Conservation (phyloP, 2,113 vertebrate species). For the Burhinus bistriatus region DNA sequence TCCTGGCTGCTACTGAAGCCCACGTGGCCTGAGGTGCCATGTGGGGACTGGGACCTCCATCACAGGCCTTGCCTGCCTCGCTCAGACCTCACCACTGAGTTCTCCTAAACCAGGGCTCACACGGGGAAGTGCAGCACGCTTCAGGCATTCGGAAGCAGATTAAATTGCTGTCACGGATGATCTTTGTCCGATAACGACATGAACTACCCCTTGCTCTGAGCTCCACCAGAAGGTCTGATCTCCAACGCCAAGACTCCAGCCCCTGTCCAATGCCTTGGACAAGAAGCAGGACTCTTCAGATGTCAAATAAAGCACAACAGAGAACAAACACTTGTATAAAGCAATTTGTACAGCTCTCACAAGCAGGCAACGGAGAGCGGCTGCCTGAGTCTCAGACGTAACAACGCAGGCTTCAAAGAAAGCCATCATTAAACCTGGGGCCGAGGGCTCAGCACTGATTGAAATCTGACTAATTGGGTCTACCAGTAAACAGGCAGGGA, state of each 20-base stretch:
- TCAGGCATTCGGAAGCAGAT: rapidly evolving
- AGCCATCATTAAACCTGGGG: neutral
- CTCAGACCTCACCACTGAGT: neutral
- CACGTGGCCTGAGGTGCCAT: neutral
- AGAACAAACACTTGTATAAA: neutral
- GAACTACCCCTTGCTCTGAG: rapidly evolving
- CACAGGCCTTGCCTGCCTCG: rapidly evolving
- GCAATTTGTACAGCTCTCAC: neutral
- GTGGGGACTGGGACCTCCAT: neutral
- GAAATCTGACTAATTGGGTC: constrained; percentile 2
- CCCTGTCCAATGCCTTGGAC: rapidly evolving
- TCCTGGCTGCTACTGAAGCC: neutral
- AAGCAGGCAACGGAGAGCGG: neutral
- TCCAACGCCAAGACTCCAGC: rapidly evolving
- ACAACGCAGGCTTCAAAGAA: neutral
- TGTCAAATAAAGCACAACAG: neutral
- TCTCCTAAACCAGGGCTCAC: no score
- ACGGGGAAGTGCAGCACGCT: rapidly evolving
- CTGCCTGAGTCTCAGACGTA: neutral
- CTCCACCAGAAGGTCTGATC: rapidly evolving
- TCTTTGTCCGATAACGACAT: rapidly evolving
- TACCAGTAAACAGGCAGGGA: neutral
- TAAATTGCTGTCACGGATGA: rapidly evolving
- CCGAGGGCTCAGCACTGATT: neutral
- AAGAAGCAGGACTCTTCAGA: neutral